These are phyloP conservation scores for Brachionus calyciflorus DNA, from an alignment of 1,140 invertebrate genomes.

Conservation along the genomic window DNA sequence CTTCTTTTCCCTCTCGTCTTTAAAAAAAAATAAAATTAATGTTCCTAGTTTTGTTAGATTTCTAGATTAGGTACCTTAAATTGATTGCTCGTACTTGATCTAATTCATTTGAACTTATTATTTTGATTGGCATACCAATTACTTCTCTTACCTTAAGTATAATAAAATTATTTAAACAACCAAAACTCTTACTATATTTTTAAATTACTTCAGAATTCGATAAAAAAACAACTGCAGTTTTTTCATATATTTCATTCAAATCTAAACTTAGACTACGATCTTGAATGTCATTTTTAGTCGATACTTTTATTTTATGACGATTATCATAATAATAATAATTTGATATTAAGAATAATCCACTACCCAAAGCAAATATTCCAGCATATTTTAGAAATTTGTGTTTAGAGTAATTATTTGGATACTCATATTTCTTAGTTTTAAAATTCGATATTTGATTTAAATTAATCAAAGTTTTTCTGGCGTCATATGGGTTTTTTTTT, in stretches of 20 bases:
- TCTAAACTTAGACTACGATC: slow-evolving; percentile 18
- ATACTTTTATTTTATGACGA: background rate
- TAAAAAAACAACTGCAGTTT: slow-evolving; percentile 22
- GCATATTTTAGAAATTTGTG: background rate
- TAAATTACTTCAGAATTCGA: slow-evolving; percentile 15
- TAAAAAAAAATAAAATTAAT: background rate
- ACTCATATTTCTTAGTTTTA: background rate
- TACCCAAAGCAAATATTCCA: background rate
- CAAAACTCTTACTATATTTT: background rate
- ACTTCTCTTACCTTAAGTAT: background rate
- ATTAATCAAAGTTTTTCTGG: too few species aligned
- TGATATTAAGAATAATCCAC: background rate
- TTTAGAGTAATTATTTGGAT: background rate
- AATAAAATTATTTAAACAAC: background rate
- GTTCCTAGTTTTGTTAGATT: background rate
- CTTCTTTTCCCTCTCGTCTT: slow-evolving; percentile 29
- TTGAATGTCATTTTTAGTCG: background rate
- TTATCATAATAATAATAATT: too few species aligned
- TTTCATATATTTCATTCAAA: slow-evolving; percentile 45
- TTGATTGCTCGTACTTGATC: background rate
- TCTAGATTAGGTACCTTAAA: slow-evolving; percentile 38
- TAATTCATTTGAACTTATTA: background rate
- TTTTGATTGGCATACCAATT: slow-evolving; percentile 32
- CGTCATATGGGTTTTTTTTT: too few species aligned
- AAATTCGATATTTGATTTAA: background rate